Evolutionary conservation across 2,797 vertebrate species (phyloP), one percentile per base, ranked within the genome.

Genomic region (Chromis chromis): DNA sequence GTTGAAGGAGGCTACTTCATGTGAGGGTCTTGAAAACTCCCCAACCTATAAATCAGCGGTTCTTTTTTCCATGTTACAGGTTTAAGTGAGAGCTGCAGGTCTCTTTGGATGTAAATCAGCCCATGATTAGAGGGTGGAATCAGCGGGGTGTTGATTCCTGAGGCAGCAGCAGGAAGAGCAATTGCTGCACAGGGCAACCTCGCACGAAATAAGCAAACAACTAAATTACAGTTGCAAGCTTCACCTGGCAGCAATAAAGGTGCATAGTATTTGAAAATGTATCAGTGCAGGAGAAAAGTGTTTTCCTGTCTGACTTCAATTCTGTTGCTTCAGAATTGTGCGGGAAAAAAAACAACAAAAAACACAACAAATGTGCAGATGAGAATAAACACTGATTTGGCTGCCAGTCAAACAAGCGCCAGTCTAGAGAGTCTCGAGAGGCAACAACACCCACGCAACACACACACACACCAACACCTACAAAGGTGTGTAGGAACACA

Each of bases 401-500:
- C 86, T 84, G 83, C 79, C 79, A 89, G 87, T 87, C 85, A 89
- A 85, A 78, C 46, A 67, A 65, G 60, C 21, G 1, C 42, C 58
- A n/a, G 80, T 86, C 75, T 83, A 68, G 12, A 60, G 70, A 24
- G 60, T 85, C 87, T 88, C 78, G 0, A 55, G 76, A 85, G 77
- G 53, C 68, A 76, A n/a, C 62, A 76, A 87, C 79, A 53, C 85
- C 79, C 89, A 78, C 84, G 7, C 73, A 79, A 54, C 24, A 44
- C 61, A 40, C 48, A 68, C 13, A 63, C 27, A 54, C 42, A 56
- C 19, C 40, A 19, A 21, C 39, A 77, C 28, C 64, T 24, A 55
- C 42, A 56, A 68, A 68, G 57, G 46, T 62, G 27, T 33, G 57
- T 33, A 58, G 65, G 24, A 70, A 65, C 40, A 70, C 54, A 68